A percentile compares a stretch with the other conserved stretches of the same genome.
These are phyloP conservation scores for Cyaniris semiargus DNA, from an alignment of 2,888 invertebrate species.

Conservation along the genomic window DNA sequence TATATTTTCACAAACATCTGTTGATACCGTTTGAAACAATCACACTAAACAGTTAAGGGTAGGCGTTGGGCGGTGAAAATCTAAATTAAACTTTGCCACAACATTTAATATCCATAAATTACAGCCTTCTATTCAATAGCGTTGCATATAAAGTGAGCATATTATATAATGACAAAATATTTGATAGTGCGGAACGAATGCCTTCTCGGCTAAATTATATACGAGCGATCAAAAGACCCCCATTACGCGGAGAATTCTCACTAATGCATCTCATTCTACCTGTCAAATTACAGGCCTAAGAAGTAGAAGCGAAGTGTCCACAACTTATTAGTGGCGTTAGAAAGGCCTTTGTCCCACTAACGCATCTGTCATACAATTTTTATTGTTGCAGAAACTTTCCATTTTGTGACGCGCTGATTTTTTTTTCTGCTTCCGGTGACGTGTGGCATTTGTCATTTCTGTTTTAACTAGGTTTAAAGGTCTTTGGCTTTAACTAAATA, in stretches of 20 bases:
- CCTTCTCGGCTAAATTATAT: slow-evolving; percentile 73
- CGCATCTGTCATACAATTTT: slow-evolving; percentile 5
- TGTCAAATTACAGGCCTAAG: slow-evolving; percentile 77
- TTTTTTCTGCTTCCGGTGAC: not conserved
- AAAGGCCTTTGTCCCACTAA: slow-evolving; percentile 31
- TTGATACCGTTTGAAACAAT: not conserved
- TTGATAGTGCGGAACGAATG: slow-evolving; percentile 54
- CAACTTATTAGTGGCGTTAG: slow-evolving; percentile 43
- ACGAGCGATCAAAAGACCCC: slow-evolving; percentile 60
- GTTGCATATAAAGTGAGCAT: slow-evolving; percentile 35
- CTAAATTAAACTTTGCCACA: not conserved
- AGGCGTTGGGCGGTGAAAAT: not conserved
- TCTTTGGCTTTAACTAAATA: too few species aligned
- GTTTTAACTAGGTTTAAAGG: too few species aligned
- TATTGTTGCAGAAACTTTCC: slow-evolving; percentile 8
- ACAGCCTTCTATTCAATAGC: slow-evolving; percentile 13
- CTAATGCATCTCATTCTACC: slow-evolving; percentile 80
- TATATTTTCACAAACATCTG: too few species aligned
- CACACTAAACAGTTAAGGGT: not conserved
- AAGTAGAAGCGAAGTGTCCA: slow-evolving; percentile 59
- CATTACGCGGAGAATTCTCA: slow-evolving; percentile 72
- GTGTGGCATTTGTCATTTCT: not conserved
- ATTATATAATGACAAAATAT: slow-evolving; percentile 63
- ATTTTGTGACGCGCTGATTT: not conserved
- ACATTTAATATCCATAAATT: not conserved